phyloP scores from a whole-genome alignment of 2,797 vertebrate species.

The Intellagama lesueurii region DNA sequence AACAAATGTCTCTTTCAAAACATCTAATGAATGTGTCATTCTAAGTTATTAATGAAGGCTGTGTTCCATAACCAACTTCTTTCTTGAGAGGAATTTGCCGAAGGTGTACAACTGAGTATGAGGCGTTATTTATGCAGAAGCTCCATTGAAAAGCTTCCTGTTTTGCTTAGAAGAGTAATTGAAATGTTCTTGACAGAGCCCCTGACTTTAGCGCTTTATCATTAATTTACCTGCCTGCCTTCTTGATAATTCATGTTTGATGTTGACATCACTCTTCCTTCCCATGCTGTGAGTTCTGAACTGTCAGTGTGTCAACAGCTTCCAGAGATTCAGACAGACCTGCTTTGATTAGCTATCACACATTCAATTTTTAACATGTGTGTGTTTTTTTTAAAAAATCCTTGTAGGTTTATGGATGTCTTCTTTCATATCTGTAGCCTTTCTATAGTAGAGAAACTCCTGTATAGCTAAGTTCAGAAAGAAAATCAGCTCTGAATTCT shows the following conservation, averaged over 20 bases:
- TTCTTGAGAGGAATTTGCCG: slow-evolving; percentile 9
- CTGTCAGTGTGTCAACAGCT: slow-evolving; percentile 21
- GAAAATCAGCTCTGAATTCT: neutral
- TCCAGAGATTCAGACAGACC: slow-evolving; percentile 3
- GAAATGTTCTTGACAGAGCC: slow-evolving; percentile 17
- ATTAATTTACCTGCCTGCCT: slow-evolving; percentile 23
- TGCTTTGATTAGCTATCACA: slow-evolving; percentile 28
- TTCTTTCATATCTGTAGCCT: neutral
- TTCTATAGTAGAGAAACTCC: neutral
- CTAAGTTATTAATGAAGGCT: slow-evolving; percentile 12
- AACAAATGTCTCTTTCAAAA: neutral
- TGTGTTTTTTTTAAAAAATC: neutral
- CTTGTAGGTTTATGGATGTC: neutral
- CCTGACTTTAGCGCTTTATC: slow-evolving; percentile 17
- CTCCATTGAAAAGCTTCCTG: neutral
- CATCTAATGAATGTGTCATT: neutral
- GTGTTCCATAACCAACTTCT: slow-evolving; percentile 10
- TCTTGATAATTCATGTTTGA: slow-evolving; percentile 29
- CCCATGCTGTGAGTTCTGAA: neutral
- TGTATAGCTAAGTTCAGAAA: neutral
- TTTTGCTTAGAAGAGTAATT: slow-evolving; percentile 14
- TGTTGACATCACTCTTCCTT: slow-evolving; percentile 5
- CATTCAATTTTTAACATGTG: slow-evolving; percentile 13
- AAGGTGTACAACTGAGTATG: neutral
- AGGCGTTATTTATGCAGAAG: neutral